Conservation (phyloP, 2,888 invertebrate species). For the Anarsia innoxiella region DNA sequence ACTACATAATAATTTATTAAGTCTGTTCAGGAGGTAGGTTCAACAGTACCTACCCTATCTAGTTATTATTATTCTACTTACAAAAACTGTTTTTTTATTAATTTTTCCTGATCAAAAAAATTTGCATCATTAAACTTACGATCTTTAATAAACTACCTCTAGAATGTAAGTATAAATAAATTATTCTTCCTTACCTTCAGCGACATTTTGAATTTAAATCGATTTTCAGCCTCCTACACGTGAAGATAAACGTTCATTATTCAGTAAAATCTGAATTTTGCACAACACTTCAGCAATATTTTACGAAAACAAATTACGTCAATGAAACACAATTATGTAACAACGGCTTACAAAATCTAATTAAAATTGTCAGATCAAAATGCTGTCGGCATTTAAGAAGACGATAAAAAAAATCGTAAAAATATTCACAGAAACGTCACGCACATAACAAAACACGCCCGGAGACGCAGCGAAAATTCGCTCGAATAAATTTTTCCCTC, state of each 20-base stretch:
- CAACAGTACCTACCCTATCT: too few species aligned
- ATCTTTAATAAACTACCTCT: too few species aligned
- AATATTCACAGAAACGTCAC: conserved; percentile 1
- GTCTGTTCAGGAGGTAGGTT: too few species aligned
- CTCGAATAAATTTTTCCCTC: conserved; percentile 19
- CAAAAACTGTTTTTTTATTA: too few species aligned
- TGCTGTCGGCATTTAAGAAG: neutral
- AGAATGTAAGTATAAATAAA: too few species aligned
- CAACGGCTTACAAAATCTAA: too few species aligned
- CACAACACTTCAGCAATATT: conserved; percentile 19
- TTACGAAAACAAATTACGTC: neutral
- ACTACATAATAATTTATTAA: too few species aligned
- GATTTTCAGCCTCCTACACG: conserved; percentile 37
- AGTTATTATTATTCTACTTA: too few species aligned
- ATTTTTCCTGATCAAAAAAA: too few species aligned
- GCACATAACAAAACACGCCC: conserved; percentile 3
- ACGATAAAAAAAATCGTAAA: conserved; percentile 6
- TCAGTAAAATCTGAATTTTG: conserved; percentile 27
- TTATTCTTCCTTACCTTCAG: conserved; percentile 51
- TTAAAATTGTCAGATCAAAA: neutral
- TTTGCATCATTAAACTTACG: too few species aligned
- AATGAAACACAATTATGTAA: neutral
- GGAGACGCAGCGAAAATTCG: conserved; percentile 10
- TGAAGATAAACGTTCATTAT: conserved; percentile 44
- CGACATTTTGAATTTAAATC: conserved; percentile 46